Conservation (phyloP, 2,113 vertebrate genomes). For the Coregonus clupeaformis region DNA sequence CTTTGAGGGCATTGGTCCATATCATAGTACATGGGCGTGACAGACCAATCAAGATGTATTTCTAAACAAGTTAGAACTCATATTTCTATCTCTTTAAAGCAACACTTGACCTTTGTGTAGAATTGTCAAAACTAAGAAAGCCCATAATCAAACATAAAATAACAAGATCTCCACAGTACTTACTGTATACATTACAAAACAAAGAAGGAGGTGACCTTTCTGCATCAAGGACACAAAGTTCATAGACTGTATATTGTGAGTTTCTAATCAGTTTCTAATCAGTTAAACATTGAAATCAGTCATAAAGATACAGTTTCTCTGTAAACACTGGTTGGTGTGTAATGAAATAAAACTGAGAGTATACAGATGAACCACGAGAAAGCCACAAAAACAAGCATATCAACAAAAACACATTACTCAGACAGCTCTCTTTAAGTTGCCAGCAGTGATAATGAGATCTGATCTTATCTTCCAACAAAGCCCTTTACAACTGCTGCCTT, state of each 20-base stretch:
- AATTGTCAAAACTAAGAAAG: conserved; percentile 36
- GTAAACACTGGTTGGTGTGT: conserved; percentile 55
- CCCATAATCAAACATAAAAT: conserved; percentile 56
- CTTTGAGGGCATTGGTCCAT: conserved; percentile 30
- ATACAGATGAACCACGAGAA: conserved; percentile 43
- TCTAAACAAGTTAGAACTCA: conserved; percentile 28
- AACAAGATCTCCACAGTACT: conserved; percentile 61
- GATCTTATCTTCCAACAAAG: background rate
- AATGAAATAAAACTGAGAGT: conserved; percentile 45
- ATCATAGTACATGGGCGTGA: conserved; percentile 37
- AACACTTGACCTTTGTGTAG: conserved; percentile 71
- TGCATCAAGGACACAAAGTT: conserved; percentile 46
- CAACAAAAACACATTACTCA: conserved; percentile 31
- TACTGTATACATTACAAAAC: conserved; percentile 62
- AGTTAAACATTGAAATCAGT: conserved; percentile 45
- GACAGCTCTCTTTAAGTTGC: conserved; percentile 38
- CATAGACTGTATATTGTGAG: conserved; percentile 27
- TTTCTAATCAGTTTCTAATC: conserved; percentile 22
- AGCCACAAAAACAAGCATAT: conserved; percentile 43
- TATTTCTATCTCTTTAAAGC: conserved; percentile 40
- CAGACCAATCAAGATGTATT: conserved; percentile 30
- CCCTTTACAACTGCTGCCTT: background rate
- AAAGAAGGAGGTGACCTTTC: conserved; percentile 53
- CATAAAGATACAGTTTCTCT: conserved; percentile 50
- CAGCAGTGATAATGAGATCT: conserved; percentile 14